Percentiles rank a stretch among this genome's conserved stretches.
Conservation (phyloP, 2,888 invertebrate species). For the Tetramorium bicarinatum region DNA sequence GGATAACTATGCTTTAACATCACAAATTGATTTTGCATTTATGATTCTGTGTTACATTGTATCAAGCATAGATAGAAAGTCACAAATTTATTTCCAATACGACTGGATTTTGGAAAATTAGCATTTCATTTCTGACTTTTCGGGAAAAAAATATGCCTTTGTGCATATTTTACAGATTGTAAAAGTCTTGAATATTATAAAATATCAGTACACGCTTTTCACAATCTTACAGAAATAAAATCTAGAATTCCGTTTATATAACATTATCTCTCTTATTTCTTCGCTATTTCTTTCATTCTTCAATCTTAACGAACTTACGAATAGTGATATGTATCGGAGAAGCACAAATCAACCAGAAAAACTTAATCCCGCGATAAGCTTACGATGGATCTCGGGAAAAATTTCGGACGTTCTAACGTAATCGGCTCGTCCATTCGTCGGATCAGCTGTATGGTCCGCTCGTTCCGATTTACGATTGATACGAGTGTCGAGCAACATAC, state of each 20-base stretch:
- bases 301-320: neutral
- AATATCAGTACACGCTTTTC: neutral
- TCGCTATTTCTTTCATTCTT: neutral
- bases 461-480: slow-evolving; percentile 77
- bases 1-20: neutral
- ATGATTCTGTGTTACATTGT: neutral
- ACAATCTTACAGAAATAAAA: neutral
- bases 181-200: neutral
- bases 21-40: slow-evolving; percentile 5
- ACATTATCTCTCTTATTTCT: neutral
- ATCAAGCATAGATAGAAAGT: neutral
- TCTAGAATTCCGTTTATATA: neutral
- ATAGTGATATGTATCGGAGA: neutral
- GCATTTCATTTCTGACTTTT: neutral
- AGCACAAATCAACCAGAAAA: neutral
- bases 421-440: slow-evolving; percentile 32
- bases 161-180: neutral
- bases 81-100: neutral
- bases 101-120: neutral
- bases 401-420: slow-evolving; percentile 22
- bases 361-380: slow-evolving; percentile 17
- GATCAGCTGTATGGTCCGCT: slow-evolving; percentile 44
- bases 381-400: slow-evolving; percentile 3
- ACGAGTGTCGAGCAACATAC: slow-evolving; percentile 67
- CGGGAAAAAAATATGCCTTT: neutral